Evolutionary conservation across 2,888 invertebrate genomes (phyloP).

Genomic region (Blastobasis adustella): DNA sequence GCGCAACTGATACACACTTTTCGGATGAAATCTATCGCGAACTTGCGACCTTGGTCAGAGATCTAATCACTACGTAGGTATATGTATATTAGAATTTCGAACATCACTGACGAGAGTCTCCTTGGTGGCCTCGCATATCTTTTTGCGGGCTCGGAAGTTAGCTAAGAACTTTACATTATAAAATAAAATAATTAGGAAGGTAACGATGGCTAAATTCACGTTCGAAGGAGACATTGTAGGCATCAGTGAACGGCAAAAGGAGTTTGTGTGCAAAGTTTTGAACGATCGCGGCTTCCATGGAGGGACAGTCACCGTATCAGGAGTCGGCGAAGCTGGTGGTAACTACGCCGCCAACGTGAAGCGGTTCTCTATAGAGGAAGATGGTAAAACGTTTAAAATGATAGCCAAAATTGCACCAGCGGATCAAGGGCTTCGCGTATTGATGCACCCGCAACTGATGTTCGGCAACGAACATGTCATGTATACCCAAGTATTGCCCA

Average conservation of each 20-base stretch:
- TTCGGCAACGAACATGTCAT: slow-evolving; percentile 31
- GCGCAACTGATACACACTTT: too few species aligned
- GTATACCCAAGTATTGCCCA: slow-evolving; percentile 29
- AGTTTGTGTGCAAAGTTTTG: slow-evolving; percentile 28
- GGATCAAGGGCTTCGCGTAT: slow-evolving; percentile 12
- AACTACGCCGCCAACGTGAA: slow-evolving; percentile 29
- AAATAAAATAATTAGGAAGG: too few species aligned
- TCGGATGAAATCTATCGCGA: too few species aligned
- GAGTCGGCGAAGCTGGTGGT: slow-evolving; percentile 30
- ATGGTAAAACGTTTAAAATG: slow-evolving; percentile 22
- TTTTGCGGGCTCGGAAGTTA: too few species aligned
- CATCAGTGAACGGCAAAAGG: slow-evolving; percentile 24
- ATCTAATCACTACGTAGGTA: too few species aligned
- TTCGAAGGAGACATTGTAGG: slow-evolving; percentile 27
- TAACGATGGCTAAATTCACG: slow-evolving; percentile 14
- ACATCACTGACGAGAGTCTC: too few species aligned
- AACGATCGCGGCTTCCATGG: slow-evolving; percentile 24
- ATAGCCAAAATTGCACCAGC: slow-evolving; percentile 30
- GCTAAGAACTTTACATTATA: too few species aligned
- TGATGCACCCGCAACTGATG: slow-evolving; percentile 10
- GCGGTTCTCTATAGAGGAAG: slow-evolving; percentile 22
- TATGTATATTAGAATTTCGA: too few species aligned
- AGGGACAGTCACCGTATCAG: slow-evolving; percentile 21
- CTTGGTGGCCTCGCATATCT: too few species aligned
- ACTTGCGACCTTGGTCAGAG: too few species aligned